Conservation (phyloP, 2,797 vertebrate genomes). For the Pangasius djambal region DNA sequence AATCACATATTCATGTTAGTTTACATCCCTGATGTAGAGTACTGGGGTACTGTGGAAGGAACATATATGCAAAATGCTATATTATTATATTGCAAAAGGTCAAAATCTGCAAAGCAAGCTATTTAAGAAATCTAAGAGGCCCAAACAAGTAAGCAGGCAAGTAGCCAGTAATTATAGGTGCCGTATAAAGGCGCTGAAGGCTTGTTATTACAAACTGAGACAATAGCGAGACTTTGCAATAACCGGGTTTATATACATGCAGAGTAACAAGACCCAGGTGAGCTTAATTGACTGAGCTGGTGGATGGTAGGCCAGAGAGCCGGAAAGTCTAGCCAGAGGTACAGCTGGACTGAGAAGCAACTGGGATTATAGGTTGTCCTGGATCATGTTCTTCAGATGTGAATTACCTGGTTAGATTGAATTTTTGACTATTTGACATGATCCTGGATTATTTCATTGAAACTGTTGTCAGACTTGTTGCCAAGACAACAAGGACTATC, state of each 20-base stretch:
- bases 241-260: slow-evolving; percentile 3
- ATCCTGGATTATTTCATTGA: background rate
- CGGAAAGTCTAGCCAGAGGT: background rate
- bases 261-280: background rate
- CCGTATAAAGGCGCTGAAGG: background rate
- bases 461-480: background rate
- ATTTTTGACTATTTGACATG: slow-evolving; percentile 2
- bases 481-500: background rate
- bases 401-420: background rate
- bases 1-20: background rate
- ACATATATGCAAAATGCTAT: background rate
- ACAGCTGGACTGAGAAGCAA: background rate
- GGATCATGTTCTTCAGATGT: slow-evolving; percentile 1
- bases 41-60: background rate
- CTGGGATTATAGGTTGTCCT: background rate
- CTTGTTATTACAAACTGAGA: slow-evolving; percentile 6
- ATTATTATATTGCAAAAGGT: background rate
- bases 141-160: background rate
- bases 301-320: background rate
- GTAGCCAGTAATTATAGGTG: background rate
- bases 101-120: background rate
- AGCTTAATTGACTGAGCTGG: background rate
- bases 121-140: background rate
- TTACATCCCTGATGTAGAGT: background rate
- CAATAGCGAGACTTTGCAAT: background rate